These are phyloP conservation scores for Euzetes globulus DNA, from an alignment of 2,888 invertebrate genomes.

Conservation along the genomic window DNA sequence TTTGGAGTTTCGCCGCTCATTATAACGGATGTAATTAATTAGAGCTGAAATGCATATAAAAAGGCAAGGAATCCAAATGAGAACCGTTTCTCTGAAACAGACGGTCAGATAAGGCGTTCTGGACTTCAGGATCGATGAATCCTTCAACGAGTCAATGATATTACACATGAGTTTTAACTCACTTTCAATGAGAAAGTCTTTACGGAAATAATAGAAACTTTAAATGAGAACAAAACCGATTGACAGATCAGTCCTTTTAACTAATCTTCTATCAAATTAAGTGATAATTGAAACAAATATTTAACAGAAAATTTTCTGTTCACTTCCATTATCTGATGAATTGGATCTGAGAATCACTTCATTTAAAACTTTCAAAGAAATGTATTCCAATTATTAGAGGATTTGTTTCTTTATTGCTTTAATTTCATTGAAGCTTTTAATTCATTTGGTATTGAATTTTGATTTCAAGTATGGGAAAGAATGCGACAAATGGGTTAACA, in stretches of 20 bases:
- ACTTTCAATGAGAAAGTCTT: neutral
- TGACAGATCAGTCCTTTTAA: too few relatives aligned
- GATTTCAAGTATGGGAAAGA: neutral
- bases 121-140: neutral
- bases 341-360: too few relatives aligned
- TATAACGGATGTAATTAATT: neutral
- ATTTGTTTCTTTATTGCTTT: neutral
- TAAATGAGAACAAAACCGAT: too few relatives aligned
- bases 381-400: too few relatives aligned
- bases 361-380: too few relatives aligned
- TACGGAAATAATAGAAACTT: too few relatives aligned
- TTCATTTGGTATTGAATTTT: neutral
- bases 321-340: too few relatives aligned
- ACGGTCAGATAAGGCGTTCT: neutral
- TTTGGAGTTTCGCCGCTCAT: neutral
- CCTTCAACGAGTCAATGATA: slow-evolving; percentile 1
- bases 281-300: too few relatives aligned
- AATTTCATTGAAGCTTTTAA: neutral
- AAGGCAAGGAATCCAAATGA: slow-evolving; percentile 6
- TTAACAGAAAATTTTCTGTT: too few relatives aligned
- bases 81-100: slow-evolving; percentile 1
- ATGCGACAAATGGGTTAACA: neutral
- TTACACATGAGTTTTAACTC: neutral
- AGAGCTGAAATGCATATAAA: neutral
- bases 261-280: too few relatives aligned